A percentile compares a stretch with the other conserved stretches of the same genome.
phyloP scores from a whole-genome alignment of 1,140 invertebrate genomes.

The Charaxes varanes region DNA sequence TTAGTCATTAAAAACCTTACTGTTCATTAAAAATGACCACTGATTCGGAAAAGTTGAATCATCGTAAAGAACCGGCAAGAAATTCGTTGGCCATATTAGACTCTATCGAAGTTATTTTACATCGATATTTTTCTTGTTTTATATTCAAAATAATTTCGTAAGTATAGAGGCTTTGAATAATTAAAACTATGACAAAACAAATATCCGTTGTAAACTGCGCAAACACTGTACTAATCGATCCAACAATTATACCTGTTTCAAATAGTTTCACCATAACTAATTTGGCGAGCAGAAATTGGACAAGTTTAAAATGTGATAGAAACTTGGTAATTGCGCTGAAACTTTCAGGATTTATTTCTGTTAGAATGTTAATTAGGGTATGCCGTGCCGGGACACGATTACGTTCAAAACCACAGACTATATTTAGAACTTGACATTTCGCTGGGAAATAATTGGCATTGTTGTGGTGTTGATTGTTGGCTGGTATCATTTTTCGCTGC shows the following conservation, averaged over 20 bases:
- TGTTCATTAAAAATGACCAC: too few relatives aligned
- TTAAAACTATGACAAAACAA: too few relatives aligned
- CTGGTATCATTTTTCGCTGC: background rate
- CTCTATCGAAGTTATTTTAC: too few relatives aligned
- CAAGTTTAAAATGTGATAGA: conserved; percentile 21
- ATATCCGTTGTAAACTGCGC: too few relatives aligned
- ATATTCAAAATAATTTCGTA: too few relatives aligned
- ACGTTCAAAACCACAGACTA: conserved; percentile 3
- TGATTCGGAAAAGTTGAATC: too few relatives aligned
- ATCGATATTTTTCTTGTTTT: too few relatives aligned
- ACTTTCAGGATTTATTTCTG: conserved; percentile 17
- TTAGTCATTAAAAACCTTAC: too few relatives aligned
- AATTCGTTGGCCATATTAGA: too few relatives aligned
- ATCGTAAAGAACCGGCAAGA: too few relatives aligned
- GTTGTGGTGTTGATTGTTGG: conserved; percentile 8
- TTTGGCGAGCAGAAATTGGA: conserved; percentile 8
- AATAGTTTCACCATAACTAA: conserved; percentile 9
- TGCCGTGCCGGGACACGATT: conserved; percentile 14
- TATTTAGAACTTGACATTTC: conserved; percentile 13
- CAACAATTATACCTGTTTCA: conserved; percentile 7
- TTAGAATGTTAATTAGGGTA: conserved; percentile 16
- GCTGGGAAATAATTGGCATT: conserved; percentile 9
- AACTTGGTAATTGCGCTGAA: conserved; percentile 16
- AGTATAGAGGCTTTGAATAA: too few relatives aligned
- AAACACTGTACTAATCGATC: conserved; percentile 3